Percentiles rank a stretch among this genome's conserved stretches.
phyloP scores from a whole-genome alignment of 1,140 invertebrate genomes.

The Bombus sibiricus region DNA sequence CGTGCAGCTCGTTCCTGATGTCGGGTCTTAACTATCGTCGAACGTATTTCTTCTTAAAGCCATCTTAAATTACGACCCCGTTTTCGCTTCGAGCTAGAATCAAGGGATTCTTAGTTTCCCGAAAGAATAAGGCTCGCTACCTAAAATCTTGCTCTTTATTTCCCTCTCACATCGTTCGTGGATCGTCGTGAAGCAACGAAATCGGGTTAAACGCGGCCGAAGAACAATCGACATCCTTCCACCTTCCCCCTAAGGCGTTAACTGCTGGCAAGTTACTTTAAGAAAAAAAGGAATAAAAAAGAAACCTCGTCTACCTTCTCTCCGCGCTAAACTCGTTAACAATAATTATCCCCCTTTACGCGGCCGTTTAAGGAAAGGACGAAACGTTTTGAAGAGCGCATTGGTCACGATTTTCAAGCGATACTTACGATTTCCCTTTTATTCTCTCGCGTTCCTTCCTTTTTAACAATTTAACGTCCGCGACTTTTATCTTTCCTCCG shows the following conservation, averaged over 20 bases:
- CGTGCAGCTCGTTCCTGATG: conserved; percentile 1
- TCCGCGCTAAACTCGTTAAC: neutral
- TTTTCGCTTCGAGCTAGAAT: conserved; percentile 4
- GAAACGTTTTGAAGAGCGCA: too few relatives aligned
- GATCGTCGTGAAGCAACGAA: conserved; percentile 10
- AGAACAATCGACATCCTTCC: neutral
- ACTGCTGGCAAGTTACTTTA: neutral
- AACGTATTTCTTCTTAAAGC: conserved; percentile 37
- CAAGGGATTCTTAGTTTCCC: neutral
- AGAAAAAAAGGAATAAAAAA: neutral
- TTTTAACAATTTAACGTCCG: neutral
- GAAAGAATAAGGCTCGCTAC: conserved; percentile 40
- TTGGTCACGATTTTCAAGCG: neutral
- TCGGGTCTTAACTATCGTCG: conserved; percentile 33
- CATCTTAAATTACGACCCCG: conserved; percentile 45
- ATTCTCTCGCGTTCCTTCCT: neutral
- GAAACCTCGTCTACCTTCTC: neutral
- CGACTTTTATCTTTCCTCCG: neutral
- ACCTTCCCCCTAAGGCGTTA: neutral
- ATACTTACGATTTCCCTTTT: neutral
- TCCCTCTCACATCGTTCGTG: neutral
- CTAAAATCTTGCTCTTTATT: conserved; percentile 34
- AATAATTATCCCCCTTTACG: neutral
- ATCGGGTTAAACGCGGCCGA: neutral
- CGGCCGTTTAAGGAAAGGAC: too few relatives aligned